Conservation (phyloP, 2,113 vertebrate species). For the Mola mola region DNA sequence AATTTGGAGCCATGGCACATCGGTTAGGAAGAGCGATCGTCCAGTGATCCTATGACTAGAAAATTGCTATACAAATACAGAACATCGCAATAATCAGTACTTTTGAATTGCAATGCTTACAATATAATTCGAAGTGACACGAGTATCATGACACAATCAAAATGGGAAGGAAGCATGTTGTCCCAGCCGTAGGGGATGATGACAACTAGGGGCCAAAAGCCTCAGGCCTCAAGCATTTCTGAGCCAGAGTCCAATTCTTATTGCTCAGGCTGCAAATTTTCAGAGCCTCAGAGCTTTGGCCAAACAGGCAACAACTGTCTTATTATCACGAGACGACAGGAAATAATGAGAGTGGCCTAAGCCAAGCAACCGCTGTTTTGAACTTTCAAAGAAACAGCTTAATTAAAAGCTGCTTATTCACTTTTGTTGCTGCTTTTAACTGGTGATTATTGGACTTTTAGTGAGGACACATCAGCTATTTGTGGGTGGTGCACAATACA, state of each 20-base stretch:
- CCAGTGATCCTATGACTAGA: too few relatives aligned
- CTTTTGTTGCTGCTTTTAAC: conserved; percentile 75
- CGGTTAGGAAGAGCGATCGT: too few relatives aligned
- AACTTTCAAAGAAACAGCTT: conserved; percentile 62
- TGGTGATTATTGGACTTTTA: conserved; percentile 77
- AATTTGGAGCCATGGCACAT: too few relatives aligned
- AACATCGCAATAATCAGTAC: too few relatives aligned
- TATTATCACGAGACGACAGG: conserved; percentile 74
- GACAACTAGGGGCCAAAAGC: conserved; percentile 23
- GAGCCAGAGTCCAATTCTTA: not conserved
- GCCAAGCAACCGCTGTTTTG: conserved; percentile 60
- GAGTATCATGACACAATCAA: too few relatives aligned
- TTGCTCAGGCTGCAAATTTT: too few relatives aligned
- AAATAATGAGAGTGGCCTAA: conserved; percentile 69
- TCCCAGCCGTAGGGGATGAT: too few relatives aligned
- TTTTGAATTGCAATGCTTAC: too few relatives aligned
- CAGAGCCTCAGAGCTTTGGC: conserved; percentile 42
- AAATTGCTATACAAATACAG: too few relatives aligned
- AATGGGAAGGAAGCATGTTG: too few relatives aligned
- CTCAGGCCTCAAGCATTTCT: conserved; percentile 39
- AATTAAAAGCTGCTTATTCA: conserved; percentile 81
- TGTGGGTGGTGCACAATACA: conserved; percentile 57
- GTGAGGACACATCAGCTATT: conserved; percentile 65
- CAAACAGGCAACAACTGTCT: conserved; percentile 63
- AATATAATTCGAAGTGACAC: too few relatives aligned